phyloP scores from a whole-genome alignment of 2,888 invertebrate species.

The Heterodera filipjevi region DNA sequence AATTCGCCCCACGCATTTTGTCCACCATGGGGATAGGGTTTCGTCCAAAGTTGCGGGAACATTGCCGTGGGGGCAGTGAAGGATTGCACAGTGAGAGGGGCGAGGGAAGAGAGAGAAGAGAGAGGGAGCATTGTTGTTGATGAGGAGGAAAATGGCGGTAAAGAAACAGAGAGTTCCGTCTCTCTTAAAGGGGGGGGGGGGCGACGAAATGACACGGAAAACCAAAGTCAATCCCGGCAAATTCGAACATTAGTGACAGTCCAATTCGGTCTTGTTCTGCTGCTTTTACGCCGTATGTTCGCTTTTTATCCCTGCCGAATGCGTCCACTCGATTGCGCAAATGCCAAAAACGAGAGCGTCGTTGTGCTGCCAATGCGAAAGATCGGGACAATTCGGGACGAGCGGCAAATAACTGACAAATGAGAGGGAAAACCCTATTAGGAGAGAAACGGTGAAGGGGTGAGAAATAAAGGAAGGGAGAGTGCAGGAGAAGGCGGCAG shows the following conservation, averaged over 20 bases:
- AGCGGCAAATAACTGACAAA: conserved; percentile 10
- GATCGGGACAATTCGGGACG: background rate
- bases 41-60: conserved; percentile 14
- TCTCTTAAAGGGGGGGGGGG: background rate
- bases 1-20: conserved; percentile 1
- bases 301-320: background rate
- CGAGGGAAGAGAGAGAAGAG: background rate
- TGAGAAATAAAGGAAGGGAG: no score
- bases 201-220: background rate
- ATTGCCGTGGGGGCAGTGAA: background rate
- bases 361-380: background rate
- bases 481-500: no score
- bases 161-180: background rate
- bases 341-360: background rate
- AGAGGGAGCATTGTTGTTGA: background rate
- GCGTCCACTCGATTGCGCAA: background rate
- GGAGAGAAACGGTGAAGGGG: no score
- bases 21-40: background rate
- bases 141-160: background rate
- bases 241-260: conserved; percentile 5
- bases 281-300: background rate
- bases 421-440: no score
- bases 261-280: background rate
- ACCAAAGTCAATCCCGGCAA: background rate
- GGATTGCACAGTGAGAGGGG: background rate